Evolutionary conservation across 2,797 vertebrate species (phyloP).

Genomic region (Parauchenoglanis punctatus): DNA sequence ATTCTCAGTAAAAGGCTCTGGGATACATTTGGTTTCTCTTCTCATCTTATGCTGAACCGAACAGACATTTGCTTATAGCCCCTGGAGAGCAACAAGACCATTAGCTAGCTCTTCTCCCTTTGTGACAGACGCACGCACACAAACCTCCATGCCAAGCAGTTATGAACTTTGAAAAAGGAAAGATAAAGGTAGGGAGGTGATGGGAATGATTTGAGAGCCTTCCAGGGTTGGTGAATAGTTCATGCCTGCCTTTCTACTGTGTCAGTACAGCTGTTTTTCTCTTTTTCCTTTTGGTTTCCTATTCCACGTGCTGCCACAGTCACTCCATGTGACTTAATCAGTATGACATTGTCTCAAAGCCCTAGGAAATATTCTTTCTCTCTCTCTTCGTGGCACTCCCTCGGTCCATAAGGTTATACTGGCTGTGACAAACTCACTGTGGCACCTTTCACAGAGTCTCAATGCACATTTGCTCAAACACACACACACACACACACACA

Average conservation of each 20-base stretch:
- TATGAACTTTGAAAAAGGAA: conserved; percentile 73
- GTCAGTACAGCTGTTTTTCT: conserved; percentile 54
- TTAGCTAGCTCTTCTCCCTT: conserved; percentile 70
- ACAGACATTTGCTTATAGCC: conserved; percentile 41
- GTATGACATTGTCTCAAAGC: conserved; percentile 89
- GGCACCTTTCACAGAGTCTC: conserved; percentile 77
- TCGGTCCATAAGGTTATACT: conserved; percentile 82
- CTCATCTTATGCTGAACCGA: conserved; percentile 30
- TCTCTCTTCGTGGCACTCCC: conserved; percentile 74
- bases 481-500: conserved; percentile 49
- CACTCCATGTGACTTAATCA: conserved; percentile 82
- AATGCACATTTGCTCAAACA: conserved; percentile 56
- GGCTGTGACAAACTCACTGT: conserved; percentile 85
- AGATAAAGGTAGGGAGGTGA: conserved; percentile 62
- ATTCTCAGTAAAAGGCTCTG: conserved; percentile 12
- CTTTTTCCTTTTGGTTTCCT: conserved; percentile 50
- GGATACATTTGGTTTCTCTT: conserved; percentile 10
- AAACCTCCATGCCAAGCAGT: conserved; percentile 72
- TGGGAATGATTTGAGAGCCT: conserved; percentile 43
- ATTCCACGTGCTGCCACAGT: conserved; percentile 57
- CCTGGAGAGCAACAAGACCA: conserved; percentile 59
- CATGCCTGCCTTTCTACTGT: conserved; percentile 64
- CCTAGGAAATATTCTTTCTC: conserved; percentile 73
- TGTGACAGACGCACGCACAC: conserved; percentile 64
- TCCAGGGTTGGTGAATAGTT: conserved; percentile 69